Conservation (phyloP, 1,140 invertebrate species). For the Bradysia coprophila region DNA sequence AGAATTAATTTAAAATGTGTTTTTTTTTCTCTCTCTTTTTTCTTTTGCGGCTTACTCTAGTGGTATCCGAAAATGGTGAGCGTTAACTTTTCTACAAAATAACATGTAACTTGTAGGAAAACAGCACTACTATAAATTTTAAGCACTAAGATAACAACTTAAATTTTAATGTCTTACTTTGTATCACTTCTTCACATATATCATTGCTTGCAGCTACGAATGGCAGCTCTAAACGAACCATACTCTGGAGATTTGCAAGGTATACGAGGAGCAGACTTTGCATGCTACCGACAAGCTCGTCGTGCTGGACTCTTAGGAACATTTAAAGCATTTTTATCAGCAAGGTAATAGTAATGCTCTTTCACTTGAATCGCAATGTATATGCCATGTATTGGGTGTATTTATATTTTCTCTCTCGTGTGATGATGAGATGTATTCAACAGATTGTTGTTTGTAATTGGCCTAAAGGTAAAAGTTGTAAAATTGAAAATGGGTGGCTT, state of each 20-base stretch:
- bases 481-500: not conserved
- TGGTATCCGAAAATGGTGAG: conserved; percentile 44
- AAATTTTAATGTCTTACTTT: too few relatives aligned
- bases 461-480: not conserved
- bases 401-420: not conserved
- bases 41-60: too few relatives aligned
- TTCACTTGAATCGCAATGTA: too few relatives aligned
- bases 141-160: too few relatives aligned
- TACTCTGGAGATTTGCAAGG: conserved; percentile 80
- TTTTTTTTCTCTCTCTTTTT: too few relatives aligned
- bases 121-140: too few relatives aligned
- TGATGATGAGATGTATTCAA: too few relatives aligned
- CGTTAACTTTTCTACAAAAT: conserved; percentile 4
- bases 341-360: conserved; percentile 28
- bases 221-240: conserved; percentile 87
- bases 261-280: conserved; percentile 77
- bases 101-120: too few relatives aligned
- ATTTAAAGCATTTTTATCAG: conserved; percentile 83
- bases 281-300: conserved; percentile 80
- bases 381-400: too few relatives aligned
- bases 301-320: conserved; percentile 69
- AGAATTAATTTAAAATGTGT: too few relatives aligned
- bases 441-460: not conserved
- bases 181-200: too few relatives aligned
- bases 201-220: conserved; percentile 64